A percentile compares a stretch with the other conserved stretches of the same genome.
Evolutionary conservation across 2,888 invertebrate species (phyloP).

Genomic region (Tinea trinotella): DNA sequence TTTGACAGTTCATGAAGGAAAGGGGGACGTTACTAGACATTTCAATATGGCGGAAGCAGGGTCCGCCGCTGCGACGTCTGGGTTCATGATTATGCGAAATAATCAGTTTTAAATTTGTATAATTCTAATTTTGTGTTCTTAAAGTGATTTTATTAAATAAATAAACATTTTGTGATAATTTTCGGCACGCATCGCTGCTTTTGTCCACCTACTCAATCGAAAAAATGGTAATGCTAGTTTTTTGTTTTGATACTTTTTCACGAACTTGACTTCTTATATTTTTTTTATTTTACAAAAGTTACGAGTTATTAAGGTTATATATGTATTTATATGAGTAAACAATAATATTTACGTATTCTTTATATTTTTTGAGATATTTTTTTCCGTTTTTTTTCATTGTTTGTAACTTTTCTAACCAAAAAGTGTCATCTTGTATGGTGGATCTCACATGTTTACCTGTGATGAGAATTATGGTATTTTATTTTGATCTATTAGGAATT

Average conservation of each 20-base stretch:
- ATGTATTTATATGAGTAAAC: neutral
- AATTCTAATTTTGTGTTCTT: slow-evolving; percentile 38
- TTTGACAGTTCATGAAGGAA: neutral
- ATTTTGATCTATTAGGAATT: slow-evolving; percentile 26
- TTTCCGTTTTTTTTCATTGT: slow-evolving; percentile 63
- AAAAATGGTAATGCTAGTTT: slow-evolving; percentile 74
- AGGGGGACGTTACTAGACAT: slow-evolving; percentile 7
- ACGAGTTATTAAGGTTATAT: neutral
- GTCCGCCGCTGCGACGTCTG: slow-evolving; percentile 64
- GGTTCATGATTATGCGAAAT: slow-evolving; percentile 39
- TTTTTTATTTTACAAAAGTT: slow-evolving; percentile 21
- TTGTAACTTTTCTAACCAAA: slow-evolving; percentile 68
- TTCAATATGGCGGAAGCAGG: slow-evolving; percentile 71
- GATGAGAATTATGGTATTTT: slow-evolving; percentile 18
- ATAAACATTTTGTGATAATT: slow-evolving; percentile 7
- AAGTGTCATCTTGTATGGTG: slow-evolving; percentile 54
- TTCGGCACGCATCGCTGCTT: neutral
- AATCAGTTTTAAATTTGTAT: slow-evolving; percentile 35
- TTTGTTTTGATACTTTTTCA: slow-evolving; percentile 74
- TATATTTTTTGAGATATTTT: slow-evolving; percentile 23
- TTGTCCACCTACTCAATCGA: slow-evolving; percentile 21
- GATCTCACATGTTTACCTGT: slow-evolving; percentile 53
- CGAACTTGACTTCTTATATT: slow-evolving; percentile 52
- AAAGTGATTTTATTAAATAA: slow-evolving; percentile 32
- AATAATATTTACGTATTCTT: neutral